These are phyloP conservation scores for Pogonocichla stellata DNA, from an alignment of 2,113 vertebrate genomes.

Conservation along the genomic window DNA sequence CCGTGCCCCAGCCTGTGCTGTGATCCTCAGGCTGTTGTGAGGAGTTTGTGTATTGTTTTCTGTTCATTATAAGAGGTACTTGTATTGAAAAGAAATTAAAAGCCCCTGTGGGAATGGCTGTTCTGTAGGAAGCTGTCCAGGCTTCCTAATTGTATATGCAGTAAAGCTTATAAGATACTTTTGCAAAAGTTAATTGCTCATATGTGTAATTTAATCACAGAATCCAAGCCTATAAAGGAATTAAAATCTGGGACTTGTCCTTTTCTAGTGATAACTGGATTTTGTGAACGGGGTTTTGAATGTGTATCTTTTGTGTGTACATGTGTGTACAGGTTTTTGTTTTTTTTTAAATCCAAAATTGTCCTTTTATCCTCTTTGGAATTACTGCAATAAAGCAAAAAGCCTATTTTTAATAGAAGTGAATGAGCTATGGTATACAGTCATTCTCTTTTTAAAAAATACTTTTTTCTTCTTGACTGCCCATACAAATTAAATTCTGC, in stretches of 20 bases:
- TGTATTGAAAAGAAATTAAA: not conserved
- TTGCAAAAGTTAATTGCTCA: not conserved
- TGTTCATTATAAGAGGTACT: not conserved
- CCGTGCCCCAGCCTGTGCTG: fast-evolving
- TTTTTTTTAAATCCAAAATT: not conserved
- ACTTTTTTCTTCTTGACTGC: not conserved
- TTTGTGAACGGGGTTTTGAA: not conserved
- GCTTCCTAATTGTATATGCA: not conserved
- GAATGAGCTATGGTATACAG: not conserved
- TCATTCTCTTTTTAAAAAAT: not conserved
- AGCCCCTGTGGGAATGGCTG: not conserved
- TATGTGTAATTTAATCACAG: not conserved
- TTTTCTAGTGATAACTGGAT: not conserved
- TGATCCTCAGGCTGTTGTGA: not conserved
- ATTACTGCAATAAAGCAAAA: not conserved
- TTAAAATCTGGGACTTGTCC: not conserved
- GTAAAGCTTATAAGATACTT: not conserved
- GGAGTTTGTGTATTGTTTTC: not conserved
- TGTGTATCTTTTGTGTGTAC: not conserved
- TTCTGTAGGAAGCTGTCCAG: not conserved
- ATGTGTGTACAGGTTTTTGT: not conserved
- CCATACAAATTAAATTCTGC: not conserved
- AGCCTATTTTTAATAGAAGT: not conserved
- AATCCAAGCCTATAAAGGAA: not conserved
- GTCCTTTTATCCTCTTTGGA: not conserved